These are phyloP conservation scores for Lapara coniferarum DNA, from an alignment of 2,888 invertebrate species.

Conservation along the genomic window DNA sequence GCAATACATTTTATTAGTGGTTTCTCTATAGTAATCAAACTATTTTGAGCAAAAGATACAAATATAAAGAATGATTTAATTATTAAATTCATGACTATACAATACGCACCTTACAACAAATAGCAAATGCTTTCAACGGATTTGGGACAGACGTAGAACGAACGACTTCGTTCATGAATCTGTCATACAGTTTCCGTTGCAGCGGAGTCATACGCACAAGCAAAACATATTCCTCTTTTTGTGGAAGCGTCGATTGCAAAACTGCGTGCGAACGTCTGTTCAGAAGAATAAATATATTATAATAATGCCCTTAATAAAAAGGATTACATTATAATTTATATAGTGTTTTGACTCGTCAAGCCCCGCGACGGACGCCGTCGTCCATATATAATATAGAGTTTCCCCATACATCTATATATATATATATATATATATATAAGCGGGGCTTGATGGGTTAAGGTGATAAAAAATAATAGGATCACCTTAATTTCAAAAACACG, in stretches of 20 bases:
- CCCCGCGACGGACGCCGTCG: too few species aligned
- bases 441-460: too few species aligned
- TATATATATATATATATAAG: too few species aligned
- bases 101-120: constrained; percentile 94
- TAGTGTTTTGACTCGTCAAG: too few species aligned
- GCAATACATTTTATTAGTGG: not conserved
- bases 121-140: constrained; percentile 98
- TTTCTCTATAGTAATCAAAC: not conserved
- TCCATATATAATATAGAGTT: too few species aligned
- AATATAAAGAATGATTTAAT: not conserved
- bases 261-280: constrained; percentile 94
- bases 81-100: not conserved
- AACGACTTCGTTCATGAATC: constrained; percentile 96
- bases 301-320: not conserved
- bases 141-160: constrained; percentile 94
- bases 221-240: constrained; percentile 97
- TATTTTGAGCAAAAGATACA: too few species aligned
- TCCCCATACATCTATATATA: too few species aligned
- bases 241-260: constrained; percentile 94
- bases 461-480: too few species aligned
- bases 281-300: constrained; percentile 32
- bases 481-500: too few species aligned
- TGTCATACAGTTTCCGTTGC: constrained; percentile 95
- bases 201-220: constrained; percentile 94
- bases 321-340: too few species aligned